Percentiles rank a stretch among this genome's conserved stretches.
phyloP scores from a whole-genome alignment of 2,888 invertebrate genomes.

The Celastrina argiolus region DNA sequence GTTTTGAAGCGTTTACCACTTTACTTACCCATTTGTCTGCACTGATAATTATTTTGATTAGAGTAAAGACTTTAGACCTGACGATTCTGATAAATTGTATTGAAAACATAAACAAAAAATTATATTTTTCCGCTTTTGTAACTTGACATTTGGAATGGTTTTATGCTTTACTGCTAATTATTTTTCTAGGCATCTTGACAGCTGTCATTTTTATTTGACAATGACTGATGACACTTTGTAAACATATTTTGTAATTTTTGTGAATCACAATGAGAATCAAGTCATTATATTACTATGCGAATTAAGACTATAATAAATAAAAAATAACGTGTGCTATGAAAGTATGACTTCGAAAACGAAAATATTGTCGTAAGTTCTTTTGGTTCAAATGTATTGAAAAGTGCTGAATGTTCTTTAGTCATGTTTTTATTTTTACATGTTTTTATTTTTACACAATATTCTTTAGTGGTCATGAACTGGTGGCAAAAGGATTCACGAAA shows the following conservation, averaged over 20 bases:
- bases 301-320: neutral
- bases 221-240: neutral
- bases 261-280: neutral
- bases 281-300: neutral
- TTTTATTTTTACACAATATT: neutral
- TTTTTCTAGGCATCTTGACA: neutral
- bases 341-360: slow-evolving; percentile 41
- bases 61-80: too few species aligned
- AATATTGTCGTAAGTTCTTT: slow-evolving; percentile 49
- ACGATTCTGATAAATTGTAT: too few species aligned
- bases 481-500: slow-evolving; percentile 62
- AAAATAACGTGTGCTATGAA: neutral
- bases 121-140: too few species aligned
- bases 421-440: neutral
- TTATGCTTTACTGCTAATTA: neutral
- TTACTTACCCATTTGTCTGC: too few species aligned
- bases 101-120: too few species aligned
- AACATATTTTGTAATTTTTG: neutral
- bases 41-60: too few species aligned
- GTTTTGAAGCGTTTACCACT: too few species aligned
- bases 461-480: slow-evolving; percentile 59
- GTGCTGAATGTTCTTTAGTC: neutral
- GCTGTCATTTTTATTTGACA: neutral
- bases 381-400: neutral
- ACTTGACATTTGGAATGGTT: too few species aligned